Percentiles rank a stretch among this genome's conserved stretches.
These are phyloP conservation scores for Patella pellucida DNA, from an alignment of 2,888 invertebrate genomes.

Conservation along the genomic window DNA sequence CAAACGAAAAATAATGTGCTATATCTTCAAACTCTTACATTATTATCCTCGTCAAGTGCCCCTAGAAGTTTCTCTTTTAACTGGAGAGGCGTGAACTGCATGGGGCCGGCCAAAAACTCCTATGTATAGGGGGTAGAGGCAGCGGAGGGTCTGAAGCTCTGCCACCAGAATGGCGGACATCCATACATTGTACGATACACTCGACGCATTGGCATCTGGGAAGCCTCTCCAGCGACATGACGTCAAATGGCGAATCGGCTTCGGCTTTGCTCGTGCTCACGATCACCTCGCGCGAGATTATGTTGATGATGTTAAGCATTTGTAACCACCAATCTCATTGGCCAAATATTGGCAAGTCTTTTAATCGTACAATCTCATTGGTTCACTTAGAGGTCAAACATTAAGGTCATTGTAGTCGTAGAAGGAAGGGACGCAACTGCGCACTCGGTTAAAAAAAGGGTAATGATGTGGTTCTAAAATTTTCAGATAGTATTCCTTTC, in stretches of 20 bases:
- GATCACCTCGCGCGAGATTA: constrained; percentile 35
- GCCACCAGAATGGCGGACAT: constrained; percentile 75
- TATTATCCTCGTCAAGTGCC: constrained; percentile 96
- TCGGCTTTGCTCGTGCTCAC: constrained; percentile 35
- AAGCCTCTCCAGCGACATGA: constrained; percentile 65
- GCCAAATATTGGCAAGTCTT: background rate
- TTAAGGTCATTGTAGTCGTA: too few species aligned
- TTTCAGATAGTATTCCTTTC: too few species aligned
- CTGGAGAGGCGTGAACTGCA: constrained; percentile 78
- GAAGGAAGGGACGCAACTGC: too few species aligned
- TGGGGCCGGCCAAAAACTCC: constrained; percentile 72
- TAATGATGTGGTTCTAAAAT: too few species aligned
- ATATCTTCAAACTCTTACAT: constrained; percentile 82
- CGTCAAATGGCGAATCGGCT: constrained; percentile 59
- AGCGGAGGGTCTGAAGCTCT: constrained; percentile 72
- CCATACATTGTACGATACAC: constrained; percentile 65
- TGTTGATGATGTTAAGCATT: constrained; percentile 27
- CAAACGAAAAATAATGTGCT: constrained; percentile 4
- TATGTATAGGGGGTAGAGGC: constrained; percentile 72
- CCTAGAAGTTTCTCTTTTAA: constrained; percentile 96
- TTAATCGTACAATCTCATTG: background rate
- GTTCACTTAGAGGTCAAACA: background rate
- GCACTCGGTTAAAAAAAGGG: too few species aligned
- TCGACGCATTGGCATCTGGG: constrained; percentile 65
- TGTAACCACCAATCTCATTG: constrained; percentile 16